Percentiles rank a stretch among this genome's conserved stretches.
These are phyloP conservation scores for Prunella strophiata DNA, from an alignment of 2,797 vertebrate genomes.

Conservation along the genomic window DNA sequence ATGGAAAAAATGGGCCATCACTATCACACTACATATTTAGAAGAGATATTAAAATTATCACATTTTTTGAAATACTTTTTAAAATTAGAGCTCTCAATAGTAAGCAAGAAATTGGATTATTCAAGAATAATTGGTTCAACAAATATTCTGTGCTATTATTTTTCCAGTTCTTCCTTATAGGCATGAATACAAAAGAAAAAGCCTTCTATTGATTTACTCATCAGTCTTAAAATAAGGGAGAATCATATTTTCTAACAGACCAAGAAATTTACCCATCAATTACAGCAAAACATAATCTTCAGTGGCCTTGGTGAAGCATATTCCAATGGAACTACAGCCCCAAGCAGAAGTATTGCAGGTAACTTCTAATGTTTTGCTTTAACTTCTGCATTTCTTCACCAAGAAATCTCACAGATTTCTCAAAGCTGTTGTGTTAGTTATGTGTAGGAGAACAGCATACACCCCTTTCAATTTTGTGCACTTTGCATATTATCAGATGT, in stretches of 20 bases:
- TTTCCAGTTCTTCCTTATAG: not conserved
- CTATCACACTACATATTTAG: not conserved
- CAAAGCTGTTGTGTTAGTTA: not conserved
- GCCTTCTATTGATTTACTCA: not conserved
- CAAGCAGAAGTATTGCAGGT: not conserved
- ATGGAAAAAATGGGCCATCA: not conserved
- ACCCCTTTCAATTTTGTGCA: not conserved
- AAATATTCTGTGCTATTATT: not conserved
- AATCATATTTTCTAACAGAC: not conserved
- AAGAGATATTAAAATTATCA: not conserved
- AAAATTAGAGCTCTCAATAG: not conserved
- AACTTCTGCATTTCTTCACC: not conserved
- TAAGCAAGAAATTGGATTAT: not conserved
- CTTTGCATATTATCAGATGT: not conserved
- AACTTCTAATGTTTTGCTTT: not conserved
- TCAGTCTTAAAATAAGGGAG: not conserved
- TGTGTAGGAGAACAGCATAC: not conserved
- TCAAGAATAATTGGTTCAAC: not conserved
- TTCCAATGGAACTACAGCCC: not conserved
- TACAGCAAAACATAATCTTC: not conserved
- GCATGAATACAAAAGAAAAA: not conserved
- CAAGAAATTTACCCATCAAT: not conserved
- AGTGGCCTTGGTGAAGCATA: not conserved
- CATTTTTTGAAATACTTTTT: not conserved
- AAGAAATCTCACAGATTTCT: not conserved